Base-by-base conservation (phyloP, 2,797 vertebrate genomes). In the Channa striata region DNA sequence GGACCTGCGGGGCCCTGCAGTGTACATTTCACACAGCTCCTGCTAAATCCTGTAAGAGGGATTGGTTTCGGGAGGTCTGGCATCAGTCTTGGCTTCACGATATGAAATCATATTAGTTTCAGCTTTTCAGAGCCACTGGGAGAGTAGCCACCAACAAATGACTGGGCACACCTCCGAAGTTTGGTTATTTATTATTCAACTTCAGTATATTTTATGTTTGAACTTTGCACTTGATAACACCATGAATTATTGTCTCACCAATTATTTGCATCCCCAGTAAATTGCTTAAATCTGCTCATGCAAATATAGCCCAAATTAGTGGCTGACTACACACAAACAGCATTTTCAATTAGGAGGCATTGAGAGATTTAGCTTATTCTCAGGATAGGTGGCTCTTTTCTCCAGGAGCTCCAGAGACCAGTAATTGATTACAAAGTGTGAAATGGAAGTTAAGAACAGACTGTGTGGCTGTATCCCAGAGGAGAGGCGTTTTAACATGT, bases 51-150 rank as follows among this genome's bases (percentile, higher is more conserved):
- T 92, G 82, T 92, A 87, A 92, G 85, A 89, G 83, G 87, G 87
- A 92, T 92, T 88, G 89, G 91, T 90, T 93, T 92, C 69, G 72
- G 83, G 68, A 83, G 74, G 87, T 86, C 89, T 91, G 87, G 88
- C 87, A 73, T 91, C 88, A 87, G 88, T 86, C 80, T 90, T 89
- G 81, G 87, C 87, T 83, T 80, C 73, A 60, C 39, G 46, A 93
- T 90, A 90, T 90, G 72, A 94, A 94, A 93, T 92, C 87, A 92
- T 93, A 89, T 93, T 93, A 91, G 90, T 84, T 89, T 81, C 92
- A 89, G 90, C 81, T 74, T 88, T 91, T 84, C 83, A 83, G 81
- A 87, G 79, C 89, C 80, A 80, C 72, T 72, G 73, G 77, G 82
- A 91, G 86, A 90, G 83, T 87, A 86, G 85, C 83, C 85, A 87